Evolutionary conservation across 2,888 invertebrate genomes (phyloP).

Genomic region (Callimorpha dominula): DNA sequence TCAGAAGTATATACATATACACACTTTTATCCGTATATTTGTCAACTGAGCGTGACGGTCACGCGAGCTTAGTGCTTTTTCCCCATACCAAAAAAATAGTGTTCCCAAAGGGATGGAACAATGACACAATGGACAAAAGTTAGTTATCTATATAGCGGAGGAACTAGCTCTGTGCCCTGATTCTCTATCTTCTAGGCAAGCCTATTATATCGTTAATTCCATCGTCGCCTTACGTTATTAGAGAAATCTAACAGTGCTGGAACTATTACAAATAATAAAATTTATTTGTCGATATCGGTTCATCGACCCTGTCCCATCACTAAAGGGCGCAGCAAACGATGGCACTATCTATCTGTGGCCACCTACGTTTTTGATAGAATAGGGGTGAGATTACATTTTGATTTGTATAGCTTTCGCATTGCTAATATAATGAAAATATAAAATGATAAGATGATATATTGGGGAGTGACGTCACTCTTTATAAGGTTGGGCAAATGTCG

Average conservation of each 20-base stretch:
- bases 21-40: too few relatives aligned
- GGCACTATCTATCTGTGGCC: conserved; percentile 35
- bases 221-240: neutral
- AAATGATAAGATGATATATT: neutral
- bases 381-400: conserved; percentile 12
- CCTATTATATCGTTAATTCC: too few relatives aligned
- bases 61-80: too few relatives aligned
- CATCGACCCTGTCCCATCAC: conserved; percentile 19
- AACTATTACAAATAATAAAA: neutral
- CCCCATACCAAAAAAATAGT: too few relatives aligned
- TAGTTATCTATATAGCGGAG: too few relatives aligned
- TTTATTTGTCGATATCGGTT: conserved; percentile 18
- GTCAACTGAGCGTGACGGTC: too few relatives aligned
- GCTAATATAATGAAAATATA: neutral
- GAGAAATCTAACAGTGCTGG: neutral
- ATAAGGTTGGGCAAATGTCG: too few relatives aligned
- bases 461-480: neutral
- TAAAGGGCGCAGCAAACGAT: conserved; percentile 47
- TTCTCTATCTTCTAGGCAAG: too few relatives aligned
- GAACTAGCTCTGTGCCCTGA: too few relatives aligned
- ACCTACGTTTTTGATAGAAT: conserved; percentile 27
- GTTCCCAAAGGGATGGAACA: too few relatives aligned
- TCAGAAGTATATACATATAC: too few relatives aligned
- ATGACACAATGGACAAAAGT: too few relatives aligned
- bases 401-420: conserved; percentile 1